Evolutionary conservation across 1,140 invertebrate species (phyloP).

Genomic region (Conus betulinus): DNA sequence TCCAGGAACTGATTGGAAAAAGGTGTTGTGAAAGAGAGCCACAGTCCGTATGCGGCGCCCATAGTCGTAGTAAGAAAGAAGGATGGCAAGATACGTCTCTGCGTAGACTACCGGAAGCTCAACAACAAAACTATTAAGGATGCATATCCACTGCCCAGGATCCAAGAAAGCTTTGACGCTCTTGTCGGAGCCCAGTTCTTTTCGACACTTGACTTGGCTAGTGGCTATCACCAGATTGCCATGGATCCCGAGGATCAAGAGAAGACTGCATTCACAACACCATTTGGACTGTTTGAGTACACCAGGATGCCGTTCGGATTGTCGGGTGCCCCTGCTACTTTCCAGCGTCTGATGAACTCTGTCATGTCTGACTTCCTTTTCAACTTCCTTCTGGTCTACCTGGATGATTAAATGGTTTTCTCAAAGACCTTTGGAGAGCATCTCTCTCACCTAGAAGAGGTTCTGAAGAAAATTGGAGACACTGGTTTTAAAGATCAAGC

Average conservation of each 20-base stretch:
- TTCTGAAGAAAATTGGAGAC: background rate
- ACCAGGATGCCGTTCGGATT: slow-evolving; percentile 58
- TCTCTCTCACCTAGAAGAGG: slow-evolving; percentile 36
- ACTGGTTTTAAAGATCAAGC: background rate
- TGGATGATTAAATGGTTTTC: background rate
- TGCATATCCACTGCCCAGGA: no score
- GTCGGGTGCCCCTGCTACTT: slow-evolving; percentile 54
- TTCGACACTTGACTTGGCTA: no score
- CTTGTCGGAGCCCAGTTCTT: background rate
- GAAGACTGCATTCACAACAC: slow-evolving; percentile 43
- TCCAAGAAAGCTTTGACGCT: no score
- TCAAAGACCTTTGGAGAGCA: slow-evolving; percentile 13
- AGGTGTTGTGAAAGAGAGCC: no score
- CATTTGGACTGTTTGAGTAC: slow-evolving; percentile 44
- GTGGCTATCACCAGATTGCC: no score
- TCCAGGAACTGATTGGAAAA: background rate
- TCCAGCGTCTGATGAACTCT: slow-evolving; percentile 58
- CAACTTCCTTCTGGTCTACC: slow-evolving; percentile 8
- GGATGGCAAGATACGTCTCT: no score
- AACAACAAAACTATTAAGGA: background rate
- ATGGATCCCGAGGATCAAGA: background rate
- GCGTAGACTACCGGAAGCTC: no score
- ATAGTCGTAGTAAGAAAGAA: no score
- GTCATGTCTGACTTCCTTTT: slow-evolving; percentile 16
- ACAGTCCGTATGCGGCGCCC: no score